phyloP scores from a whole-genome alignment of 2,888 invertebrate genomes.

The Drosophila nigricruria region DNA sequence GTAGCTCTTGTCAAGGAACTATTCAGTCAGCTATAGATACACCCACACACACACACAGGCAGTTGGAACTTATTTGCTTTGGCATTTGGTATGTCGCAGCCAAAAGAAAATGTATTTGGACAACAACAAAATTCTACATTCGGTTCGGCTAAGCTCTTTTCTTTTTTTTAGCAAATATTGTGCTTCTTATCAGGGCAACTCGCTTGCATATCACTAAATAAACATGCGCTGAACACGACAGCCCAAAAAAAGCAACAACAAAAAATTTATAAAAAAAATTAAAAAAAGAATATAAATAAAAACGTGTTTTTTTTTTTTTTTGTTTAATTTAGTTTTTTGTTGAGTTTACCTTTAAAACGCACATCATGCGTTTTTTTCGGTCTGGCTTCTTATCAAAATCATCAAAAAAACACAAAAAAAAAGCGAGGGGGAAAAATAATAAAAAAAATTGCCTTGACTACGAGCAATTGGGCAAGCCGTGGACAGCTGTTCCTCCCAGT shows the following conservation, averaged over 20 bases:
- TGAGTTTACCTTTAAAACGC: conserved; percentile 50
- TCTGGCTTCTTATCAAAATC: conserved; percentile 53
- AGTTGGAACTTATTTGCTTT: conserved; percentile 64
- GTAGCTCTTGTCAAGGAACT: conserved; percentile 63
- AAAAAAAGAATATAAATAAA: conserved; percentile 12
- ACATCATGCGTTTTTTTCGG: conserved; percentile 47
- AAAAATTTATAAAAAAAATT: conserved; percentile 13
- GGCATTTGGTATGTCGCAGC: conserved; percentile 74
- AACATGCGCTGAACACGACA: conserved; percentile 46
- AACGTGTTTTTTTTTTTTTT: conserved; percentile 36
- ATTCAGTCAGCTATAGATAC: conserved; percentile 35
- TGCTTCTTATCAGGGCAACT: conserved; percentile 60
- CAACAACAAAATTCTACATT: conserved; percentile 43
- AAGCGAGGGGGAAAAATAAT: background rate
- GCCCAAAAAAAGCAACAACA: conserved; percentile 21
- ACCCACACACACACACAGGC: conserved; percentile 27
- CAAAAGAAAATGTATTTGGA: conserved; percentile 57
- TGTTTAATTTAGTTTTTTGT: conserved; percentile 27
- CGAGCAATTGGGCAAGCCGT: conserved; percentile 7
- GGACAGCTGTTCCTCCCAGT: background rate
- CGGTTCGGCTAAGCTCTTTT: conserved; percentile 41
- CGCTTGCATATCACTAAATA: conserved; percentile 67
- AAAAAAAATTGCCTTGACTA: conserved; percentile 40
- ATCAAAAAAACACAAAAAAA: conserved; percentile 30
- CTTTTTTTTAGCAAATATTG: conserved; percentile 58